A percentile compares a stretch with the other conserved stretches of the same genome.
phyloP scores from a whole-genome alignment of 1,140 invertebrate species.

The Dreissena rostriformis region DNA sequence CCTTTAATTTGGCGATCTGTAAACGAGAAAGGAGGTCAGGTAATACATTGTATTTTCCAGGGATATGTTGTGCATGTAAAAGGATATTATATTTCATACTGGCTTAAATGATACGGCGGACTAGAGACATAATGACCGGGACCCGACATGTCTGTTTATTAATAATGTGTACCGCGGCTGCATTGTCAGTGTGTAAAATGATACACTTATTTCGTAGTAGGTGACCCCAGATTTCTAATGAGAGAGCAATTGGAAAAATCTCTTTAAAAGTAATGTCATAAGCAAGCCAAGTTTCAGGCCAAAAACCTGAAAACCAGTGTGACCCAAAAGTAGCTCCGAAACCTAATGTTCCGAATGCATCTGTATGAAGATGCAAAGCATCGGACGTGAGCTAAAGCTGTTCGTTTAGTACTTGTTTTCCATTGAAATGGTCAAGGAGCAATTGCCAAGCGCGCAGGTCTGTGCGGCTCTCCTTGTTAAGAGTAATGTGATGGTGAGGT shows the following conservation, averaged over 20 bases:
- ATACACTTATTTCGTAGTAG: constrained; percentile 13
- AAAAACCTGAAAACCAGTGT: too few species aligned
- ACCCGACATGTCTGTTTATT: constrained; percentile 40
- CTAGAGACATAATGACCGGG: constrained; percentile 35
- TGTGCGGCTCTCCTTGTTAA: too few species aligned
- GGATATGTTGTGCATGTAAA: constrained; percentile 49
- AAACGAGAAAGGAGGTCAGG: too few species aligned
- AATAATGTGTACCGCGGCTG: constrained; percentile 47
- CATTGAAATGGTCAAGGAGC: constrained; percentile 47
- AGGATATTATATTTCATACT: constrained; percentile 55
- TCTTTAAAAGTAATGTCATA: constrained; percentile 16
- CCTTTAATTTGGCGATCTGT: too few species aligned
- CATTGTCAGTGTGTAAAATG: constrained; percentile 46
- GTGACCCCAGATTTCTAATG: constrained; percentile 39
- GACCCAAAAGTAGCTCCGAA: too few species aligned
- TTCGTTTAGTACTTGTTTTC: constrained; percentile 22
- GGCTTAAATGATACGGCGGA: constrained; percentile 26
- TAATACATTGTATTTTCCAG: constrained; percentile 51
- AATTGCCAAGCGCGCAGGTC: constrained; percentile 21
- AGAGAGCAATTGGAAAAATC: constrained; percentile 35
- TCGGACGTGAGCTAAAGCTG: constrained; percentile 20
- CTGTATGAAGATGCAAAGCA: constrained; percentile 22
- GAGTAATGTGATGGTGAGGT: constrained; percentile 38
- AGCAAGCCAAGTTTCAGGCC: background rate
- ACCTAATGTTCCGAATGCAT: too few species aligned